Evolutionary conservation across 2,113 vertebrate species (phyloP), one percentile per base, ranked within the genome.

Genomic region (Narcine bancroftii): DNA sequence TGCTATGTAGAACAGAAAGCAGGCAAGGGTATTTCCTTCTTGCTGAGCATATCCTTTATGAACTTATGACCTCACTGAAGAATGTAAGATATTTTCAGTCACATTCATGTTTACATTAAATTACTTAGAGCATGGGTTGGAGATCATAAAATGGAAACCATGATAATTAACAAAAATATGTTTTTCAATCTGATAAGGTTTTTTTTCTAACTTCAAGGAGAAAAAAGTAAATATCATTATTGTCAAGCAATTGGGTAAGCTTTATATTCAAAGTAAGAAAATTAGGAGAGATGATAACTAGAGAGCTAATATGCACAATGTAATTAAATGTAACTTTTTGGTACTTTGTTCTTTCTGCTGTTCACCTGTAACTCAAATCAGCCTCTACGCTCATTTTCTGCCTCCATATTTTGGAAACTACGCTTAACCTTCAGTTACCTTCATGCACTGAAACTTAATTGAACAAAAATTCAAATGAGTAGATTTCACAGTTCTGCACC

Each of bases 31-130:
- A 93, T 95, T 93, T 93, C 93, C 95, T 19, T 93, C 92, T 94
- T 94, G 92, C 93, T 94, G 92, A 93, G 87, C 81, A 94, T 93
- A 93, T 60, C 92, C 87, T 94, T 93, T 24, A n/a, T 95, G 95
- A 95, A 94, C 94, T 94, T 93, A 93, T 95, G 94, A 95, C 92
- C 77, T 93, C 93, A 81, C 92, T 94, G 89, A 94, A 94, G 93
- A 94, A 92, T 95, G 94, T 93, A 92, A 92, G 0, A 63, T 94
- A 65, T 93, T 95, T 94, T 95, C 93, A 93, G 93, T 94, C 92
- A 81, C 92, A 92, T 94, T 95, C 94, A 29, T 69, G 42, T 69
- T 69, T 91, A 91, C 42, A 47, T 71, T 69, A 91, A 91, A 71
- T 29, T 91, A 69, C 21, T 91, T 11, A 21, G 26, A 71, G 65